These are phyloP conservation scores for Sebastiscus tertius DNA, from an alignment of 2,797 vertebrate species.

Conservation along the genomic window DNA sequence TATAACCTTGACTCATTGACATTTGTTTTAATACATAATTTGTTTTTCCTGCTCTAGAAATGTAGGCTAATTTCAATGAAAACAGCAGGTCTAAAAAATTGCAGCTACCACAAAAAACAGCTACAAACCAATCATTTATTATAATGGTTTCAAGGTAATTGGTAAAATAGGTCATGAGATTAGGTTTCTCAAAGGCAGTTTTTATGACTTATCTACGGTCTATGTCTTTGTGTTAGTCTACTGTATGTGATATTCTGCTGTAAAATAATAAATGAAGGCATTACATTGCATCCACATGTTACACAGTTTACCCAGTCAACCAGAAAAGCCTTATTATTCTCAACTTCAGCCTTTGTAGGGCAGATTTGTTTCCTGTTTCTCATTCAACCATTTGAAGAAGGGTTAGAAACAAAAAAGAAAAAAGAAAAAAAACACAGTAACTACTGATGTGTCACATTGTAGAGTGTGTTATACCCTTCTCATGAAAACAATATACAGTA, in stretches of 20 bases:
- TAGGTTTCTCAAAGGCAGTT: not conserved
- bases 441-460: not conserved
- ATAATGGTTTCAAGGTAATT: not conserved
- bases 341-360: not conserved
- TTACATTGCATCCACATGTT: not conserved
- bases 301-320: not conserved
- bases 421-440: not conserved
- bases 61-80: not conserved
- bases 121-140: not conserved
- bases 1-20: not conserved
- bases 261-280: not conserved
- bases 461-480: slow-evolving; percentile 20
- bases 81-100: not conserved
- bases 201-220: too few relatives aligned
- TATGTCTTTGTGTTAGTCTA: not conserved
- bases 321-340: not conserved
- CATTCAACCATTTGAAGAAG: not conserved
- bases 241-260: not conserved
- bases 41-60: not conserved
- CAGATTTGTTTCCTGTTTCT: not conserved
- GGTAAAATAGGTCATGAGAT: not conserved
- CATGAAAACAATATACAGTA: slow-evolving; percentile 36
- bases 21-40: not conserved
- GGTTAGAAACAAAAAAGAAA: not conserved
- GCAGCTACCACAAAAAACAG: not conserved